Evolutionary conservation across 1,140 invertebrate genomes (phyloP).

Genomic region (Trichonephila inaurata): DNA sequence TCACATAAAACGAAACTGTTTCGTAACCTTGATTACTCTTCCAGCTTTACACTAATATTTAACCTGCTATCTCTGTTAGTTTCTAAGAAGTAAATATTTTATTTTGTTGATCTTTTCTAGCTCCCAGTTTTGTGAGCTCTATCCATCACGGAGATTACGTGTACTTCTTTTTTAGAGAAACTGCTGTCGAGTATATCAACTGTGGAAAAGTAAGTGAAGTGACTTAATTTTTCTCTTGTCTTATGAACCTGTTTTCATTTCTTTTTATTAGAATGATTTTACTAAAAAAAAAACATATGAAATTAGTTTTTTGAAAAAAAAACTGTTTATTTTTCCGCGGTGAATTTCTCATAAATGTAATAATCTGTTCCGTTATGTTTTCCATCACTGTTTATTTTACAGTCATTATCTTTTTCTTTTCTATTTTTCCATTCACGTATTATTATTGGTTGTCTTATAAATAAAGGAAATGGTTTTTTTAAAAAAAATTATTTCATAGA

Average conservation of each 20-base stretch:
- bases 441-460: too few relatives aligned
- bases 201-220: conserved; percentile 88
- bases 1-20: neutral
- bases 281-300: neutral
- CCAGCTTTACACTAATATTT: conserved; percentile 20
- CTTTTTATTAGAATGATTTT: neutral
- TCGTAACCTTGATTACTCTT: neutral
- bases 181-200: conserved; percentile 97
- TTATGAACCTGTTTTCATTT: neutral
- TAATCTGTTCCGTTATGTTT: neutral
- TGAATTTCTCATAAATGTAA: neutral
- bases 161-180: conserved; percentile 98
- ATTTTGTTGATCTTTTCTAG: conserved; percentile 84
- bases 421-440: too few relatives aligned
- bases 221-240: neutral
- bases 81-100: conserved; percentile 59
- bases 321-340: neutral
- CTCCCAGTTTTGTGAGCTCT: conserved; percentile 97
- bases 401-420: too few relatives aligned
- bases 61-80: conserved; percentile 7
- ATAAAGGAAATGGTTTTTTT: too few relatives aligned
- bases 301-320: neutral
- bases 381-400: too few relatives aligned
- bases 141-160: conserved; percentile 95
- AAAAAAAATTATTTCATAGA: too few relatives aligned